Evolutionary conservation across 2,113 vertebrate species (phyloP), one percentile per base, ranked within the genome.

Genomic region (Ondatra zibethicus): DNA sequence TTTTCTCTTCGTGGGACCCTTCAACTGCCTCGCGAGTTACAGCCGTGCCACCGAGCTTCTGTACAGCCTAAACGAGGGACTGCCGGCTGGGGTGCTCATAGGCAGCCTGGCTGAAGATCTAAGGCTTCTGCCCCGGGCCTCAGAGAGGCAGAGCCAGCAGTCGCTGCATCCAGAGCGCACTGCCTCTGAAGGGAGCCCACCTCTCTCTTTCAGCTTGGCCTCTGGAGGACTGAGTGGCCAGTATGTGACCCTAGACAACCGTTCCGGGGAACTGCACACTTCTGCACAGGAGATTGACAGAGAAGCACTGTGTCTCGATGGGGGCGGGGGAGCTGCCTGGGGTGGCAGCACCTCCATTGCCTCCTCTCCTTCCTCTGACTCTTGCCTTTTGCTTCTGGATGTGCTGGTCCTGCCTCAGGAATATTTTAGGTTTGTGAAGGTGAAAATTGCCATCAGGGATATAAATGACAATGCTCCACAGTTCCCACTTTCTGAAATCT

Each of bases 1-100:
- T 97, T 97, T 99, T 96, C 98, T 99, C 98, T 99, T 99, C 98
- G 97, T 98, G 97, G 99, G 98, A 98, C 99, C 99, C 91, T 99
- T 99, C 94, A 98, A 97, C 98, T 99, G 99, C 98, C 99, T 99
- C 95, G 99, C 99, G 97, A 99, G 99, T 98, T 99, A 99, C 98
- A 99, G 99, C 97, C 99, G 99, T 0, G 99, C 99, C 92, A 99
- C 99, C 0, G 99, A 99, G 98, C 99, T 99, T 95, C 98, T 99
- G 98, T 99, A 99, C 99, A 99, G 99, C 96, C 99, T 99, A 98
- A 99, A 99, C 42, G 99, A 99, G 98, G 99, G 99, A 96, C 99
- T 99, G 98, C 99, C 99, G 0, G 98, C 98, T 0, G 99, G 99
- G 0, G 99, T 99, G 94, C 99, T 99, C 76, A 99, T 99, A 4